Percentiles rank a stretch among this genome's conserved stretches.
Conservation (phyloP, 1,140 invertebrate species). For the Octopus bimaculoides region DNA sequence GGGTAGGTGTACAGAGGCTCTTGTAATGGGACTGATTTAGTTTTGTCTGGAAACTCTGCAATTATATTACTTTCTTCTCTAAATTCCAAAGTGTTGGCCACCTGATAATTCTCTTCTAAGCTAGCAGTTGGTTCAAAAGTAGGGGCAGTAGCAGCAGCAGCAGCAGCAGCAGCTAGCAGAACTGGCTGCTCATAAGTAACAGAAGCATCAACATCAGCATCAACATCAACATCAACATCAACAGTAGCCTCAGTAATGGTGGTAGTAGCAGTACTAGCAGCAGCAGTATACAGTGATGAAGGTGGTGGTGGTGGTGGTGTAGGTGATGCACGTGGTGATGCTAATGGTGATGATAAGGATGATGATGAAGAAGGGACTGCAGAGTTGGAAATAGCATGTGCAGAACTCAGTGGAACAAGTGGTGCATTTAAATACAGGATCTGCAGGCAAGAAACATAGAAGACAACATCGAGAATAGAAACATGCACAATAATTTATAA, state of each 20-base stretch:
- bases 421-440: constrained; percentile 10
- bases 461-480: constrained; percentile 3
- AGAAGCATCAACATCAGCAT: neutral
- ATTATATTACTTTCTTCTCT: neutral
- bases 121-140: neutral
- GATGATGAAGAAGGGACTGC: neutral
- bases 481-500: neutral
- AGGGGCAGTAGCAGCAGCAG: neutral
- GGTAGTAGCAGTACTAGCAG: neutral
- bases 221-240: neutral
- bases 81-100: neutral
- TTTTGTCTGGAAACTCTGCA: too few species aligned
- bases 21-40: too few species aligned
- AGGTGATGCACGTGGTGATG: neutral
- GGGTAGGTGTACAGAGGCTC: too few species aligned
- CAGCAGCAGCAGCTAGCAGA: neutral
- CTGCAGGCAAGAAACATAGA: neutral
- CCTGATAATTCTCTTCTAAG: neutral
- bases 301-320: neutral
- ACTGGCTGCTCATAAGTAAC: neutral
- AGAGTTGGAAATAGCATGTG: constrained; percentile 2
- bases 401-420: neutral
- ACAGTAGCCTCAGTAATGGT: too few species aligned
- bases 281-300: neutral
- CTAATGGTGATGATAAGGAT: neutral